phyloP scores from a whole-genome alignment of 53 echinoderm and acorn worm species.

The Echinometra lucunter region DNA sequence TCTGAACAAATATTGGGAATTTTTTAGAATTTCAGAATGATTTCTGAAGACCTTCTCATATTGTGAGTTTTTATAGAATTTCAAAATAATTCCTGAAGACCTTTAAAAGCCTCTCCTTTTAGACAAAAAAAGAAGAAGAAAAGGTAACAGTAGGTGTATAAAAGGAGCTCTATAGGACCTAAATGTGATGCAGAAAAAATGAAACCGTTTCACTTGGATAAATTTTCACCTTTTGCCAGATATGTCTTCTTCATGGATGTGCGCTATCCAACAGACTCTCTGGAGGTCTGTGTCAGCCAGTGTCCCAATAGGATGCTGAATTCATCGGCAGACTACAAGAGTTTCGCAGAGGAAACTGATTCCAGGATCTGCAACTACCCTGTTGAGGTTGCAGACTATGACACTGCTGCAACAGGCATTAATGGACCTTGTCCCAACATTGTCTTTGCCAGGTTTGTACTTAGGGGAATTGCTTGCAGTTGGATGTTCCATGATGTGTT shows the following conservation, averaged over 20 bases:
- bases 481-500: too few relatives aligned
- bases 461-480: too few relatives aligned
- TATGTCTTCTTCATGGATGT: constrained; percentile 97
- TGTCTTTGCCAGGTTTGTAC: constrained; percentile 79
- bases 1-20: too few relatives aligned
- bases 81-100: not conserved
- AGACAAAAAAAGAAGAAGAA: not conserved
- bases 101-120: not conserved
- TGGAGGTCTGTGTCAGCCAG: constrained; percentile 91
- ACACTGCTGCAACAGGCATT: constrained; percentile 34
- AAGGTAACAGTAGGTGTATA: not conserved
- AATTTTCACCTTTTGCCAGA: constrained; percentile 34
- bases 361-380: constrained; percentile 81
- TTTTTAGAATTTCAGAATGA: too few relatives aligned
- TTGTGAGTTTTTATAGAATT: too few relatives aligned
- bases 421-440: constrained; percentile 82
- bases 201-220: not conserved
- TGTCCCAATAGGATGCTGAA: constrained; percentile 81
- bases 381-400: constrained; percentile 74
- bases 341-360: constrained; percentile 76
- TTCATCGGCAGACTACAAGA: constrained; percentile 69
- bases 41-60: not conserved
- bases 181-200: not conserved
- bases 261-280: constrained; percentile 69
- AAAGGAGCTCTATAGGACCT: not conserved